These are phyloP conservation scores for Pitangus sulphuratus DNA, from an alignment of 2,797 vertebrate species.

Conservation along the genomic window DNA sequence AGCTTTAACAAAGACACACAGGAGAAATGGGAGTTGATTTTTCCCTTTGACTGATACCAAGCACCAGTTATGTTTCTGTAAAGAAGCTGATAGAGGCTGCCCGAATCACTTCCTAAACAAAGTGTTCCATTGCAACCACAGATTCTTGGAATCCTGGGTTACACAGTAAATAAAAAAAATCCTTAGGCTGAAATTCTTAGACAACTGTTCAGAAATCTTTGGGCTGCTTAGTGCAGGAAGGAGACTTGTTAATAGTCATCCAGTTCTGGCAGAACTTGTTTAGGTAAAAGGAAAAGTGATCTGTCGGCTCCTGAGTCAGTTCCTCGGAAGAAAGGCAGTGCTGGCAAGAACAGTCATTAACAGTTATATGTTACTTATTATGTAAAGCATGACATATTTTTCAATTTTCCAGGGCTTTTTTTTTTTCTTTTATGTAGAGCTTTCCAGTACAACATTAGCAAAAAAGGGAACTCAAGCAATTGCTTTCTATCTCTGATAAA, in stretches of 20 bases:
- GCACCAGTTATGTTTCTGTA: neutral
- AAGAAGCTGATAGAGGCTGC: neutral
- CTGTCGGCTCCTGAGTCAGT: neutral
- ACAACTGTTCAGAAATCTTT: neutral
- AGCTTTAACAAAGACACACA: neutral
- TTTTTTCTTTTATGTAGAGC: neutral
- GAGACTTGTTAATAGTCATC: neutral
- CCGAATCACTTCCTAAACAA: neutral
- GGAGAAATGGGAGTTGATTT: neutral
- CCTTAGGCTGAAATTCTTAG: neutral
- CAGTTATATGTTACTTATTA: neutral
- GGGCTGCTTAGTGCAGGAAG: neutral
- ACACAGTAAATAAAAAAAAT: neutral
- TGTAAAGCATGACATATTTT: neutral
- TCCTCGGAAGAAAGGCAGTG: slow-evolving; percentile 6
- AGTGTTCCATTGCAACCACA: neutral
- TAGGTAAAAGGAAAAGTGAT: neutral
- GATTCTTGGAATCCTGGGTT: neutral
- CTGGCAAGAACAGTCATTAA: neutral
- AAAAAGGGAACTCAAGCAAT: neutral
- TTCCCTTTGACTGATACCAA: neutral
- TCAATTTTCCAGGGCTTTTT: neutral
- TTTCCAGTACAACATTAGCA: slow-evolving; percentile 2
- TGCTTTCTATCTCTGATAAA: neutral
- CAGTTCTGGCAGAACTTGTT: neutral